Evolutionary conservation across 2,888 invertebrate species (phyloP), one percentile per base, ranked within the genome.

Genomic region (Bembecia ichneumoniformis): DNA sequence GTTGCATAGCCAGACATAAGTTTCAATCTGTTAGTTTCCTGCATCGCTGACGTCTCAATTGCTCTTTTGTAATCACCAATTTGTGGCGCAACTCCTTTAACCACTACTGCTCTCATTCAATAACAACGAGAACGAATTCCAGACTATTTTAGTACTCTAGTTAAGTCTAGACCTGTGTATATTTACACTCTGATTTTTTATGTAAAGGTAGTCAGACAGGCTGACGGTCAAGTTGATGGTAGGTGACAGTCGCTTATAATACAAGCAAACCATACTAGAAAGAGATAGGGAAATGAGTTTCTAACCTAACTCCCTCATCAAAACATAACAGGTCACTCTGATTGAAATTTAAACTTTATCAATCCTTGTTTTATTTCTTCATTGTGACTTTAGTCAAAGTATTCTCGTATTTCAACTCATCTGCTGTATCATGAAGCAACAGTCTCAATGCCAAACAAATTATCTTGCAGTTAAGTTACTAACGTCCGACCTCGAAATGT

Each of bases 51-150:
- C 81, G 74, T 77, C 78, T 83, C 83, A 84, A 84, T 84, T 80
- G 80, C 82, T 84, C 86, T 84, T 86, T 84, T 84, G 82, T 84
- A 82, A 84, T 82, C 81, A 80, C 74, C 82, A 77, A 82, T 82
- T 78, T 82, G 81, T 80, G 76, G 74, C 75, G 74, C 71, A 74
- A 76, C 71, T 74, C 73, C 62, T 70, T 68, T 70, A 65, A 71
- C 77, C 72, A 72, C 80, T 72, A 68, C 64, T 70, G 65, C 58
- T 67, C 71, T 74, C 75, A 77, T 77, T 77, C 80, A 79, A 75
- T 77, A 77, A 76, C 68, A 68, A 71, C 72, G 68, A 69, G 74
- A 77, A 74, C 74, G 68, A 74, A 81, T 78, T 77, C 77, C 75
- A 67, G 71, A 64, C 73, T 73, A 76, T 77, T 77, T 77, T 71